Conservation (phyloP, 1,140 invertebrate genomes). For the Octopus sinensis region DNA sequence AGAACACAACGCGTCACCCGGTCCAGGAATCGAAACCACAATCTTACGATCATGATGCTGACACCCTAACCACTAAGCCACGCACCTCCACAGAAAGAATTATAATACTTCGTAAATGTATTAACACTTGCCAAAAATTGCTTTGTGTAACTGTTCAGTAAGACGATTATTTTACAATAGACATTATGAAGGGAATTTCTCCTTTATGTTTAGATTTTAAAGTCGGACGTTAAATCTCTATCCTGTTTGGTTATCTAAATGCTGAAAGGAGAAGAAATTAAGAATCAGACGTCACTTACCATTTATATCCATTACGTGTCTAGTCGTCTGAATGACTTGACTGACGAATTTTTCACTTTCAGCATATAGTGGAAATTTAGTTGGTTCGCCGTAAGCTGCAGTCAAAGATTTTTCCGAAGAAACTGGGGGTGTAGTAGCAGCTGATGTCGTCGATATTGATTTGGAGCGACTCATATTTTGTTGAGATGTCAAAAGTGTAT, state of each 20-base stretch:
- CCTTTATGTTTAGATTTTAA: background rate
- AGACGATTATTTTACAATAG: background rate
- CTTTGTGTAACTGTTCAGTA: no score
- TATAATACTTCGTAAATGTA: no score
- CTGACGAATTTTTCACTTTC: conserved; percentile 4
- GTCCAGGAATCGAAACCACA: no score
- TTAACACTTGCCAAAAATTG: no score
- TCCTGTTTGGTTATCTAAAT: background rate
- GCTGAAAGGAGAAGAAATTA: background rate
- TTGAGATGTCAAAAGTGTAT: conserved; percentile 11
- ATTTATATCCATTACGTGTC: background rate
- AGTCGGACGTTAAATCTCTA: background rate
- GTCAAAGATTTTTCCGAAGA: conserved; percentile 6
- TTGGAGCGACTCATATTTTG: background rate
- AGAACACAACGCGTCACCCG: no score
- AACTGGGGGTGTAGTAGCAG: background rate
- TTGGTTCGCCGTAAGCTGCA: conserved; percentile 7
- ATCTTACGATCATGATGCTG: no score
- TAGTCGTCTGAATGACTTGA: conserved; percentile 2
- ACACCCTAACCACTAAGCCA: no score
- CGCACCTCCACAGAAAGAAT: no score
- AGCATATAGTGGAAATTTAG: background rate
- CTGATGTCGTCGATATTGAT: background rate
- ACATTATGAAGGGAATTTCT: no score
- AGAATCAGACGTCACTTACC: background rate